Base-by-base conservation (phyloP, 2,888 invertebrate genomes). In the Drosophila birchii region DNA sequence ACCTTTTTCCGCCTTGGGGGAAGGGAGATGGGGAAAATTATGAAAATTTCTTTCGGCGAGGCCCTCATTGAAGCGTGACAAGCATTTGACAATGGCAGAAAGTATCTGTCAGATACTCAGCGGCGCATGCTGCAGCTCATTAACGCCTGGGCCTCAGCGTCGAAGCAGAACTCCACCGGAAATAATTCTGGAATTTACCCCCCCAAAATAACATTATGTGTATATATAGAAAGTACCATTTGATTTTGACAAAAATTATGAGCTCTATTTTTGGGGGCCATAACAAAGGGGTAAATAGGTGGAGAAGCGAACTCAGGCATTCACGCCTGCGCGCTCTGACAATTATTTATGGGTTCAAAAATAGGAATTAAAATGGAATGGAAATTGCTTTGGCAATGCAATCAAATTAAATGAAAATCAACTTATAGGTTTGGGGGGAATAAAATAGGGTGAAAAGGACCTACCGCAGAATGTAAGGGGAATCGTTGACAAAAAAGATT, bases 51-150 rank as follows among this genome's bases (percentile, higher is more conserved):
- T 71, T 61, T 73, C 60, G 56, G 51, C 20, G 39, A n/a, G 69
- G 69, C 67, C 81, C 59, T 78, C 88, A 85, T 82, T 85, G 63
- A 88, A 66, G 88, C 88, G 77, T 58, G 80, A 87, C 86, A 81
- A 86, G 79, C 88, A 85, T 87, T 86, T 56, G 60, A 47, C 75
- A 83, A 64, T 73, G 67, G 69, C 63, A 59, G 49, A 68, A 87
- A 74, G 76, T 86, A 88, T 80, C 86, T 83, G 79, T 58, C 81
- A 85, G 83, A 78, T 80, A 83, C 78, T 66, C 47, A 44, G 61
- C 36, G 60, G 62, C 45, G 66, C 78, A 78, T 78, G 85, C 88
- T 86, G 87, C 85, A 86, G 85, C 88, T 85, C 88, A 85, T 85
- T 88, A 86, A 77, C 86, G 85, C 88, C 84, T 81, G 78, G 77